Evolutionary conservation across 2,113 vertebrate species (phyloP).

Genomic region (Plectropomus leopardus): DNA sequence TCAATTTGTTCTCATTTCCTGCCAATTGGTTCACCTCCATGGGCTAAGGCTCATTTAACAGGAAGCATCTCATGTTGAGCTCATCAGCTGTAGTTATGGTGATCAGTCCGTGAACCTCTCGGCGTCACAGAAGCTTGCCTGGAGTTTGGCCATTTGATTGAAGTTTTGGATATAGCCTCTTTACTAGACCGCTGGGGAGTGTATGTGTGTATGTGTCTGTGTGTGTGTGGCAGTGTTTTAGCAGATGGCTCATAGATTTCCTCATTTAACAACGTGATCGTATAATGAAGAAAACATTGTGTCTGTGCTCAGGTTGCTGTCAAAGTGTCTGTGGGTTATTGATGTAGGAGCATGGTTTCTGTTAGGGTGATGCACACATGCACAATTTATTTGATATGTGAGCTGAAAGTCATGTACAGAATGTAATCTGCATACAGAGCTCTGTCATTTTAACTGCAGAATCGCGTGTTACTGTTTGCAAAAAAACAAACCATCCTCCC

Average conservation of each 20-base stretch:
- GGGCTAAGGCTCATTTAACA: constrained; percentile 64
- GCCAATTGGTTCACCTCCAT: constrained; percentile 72
- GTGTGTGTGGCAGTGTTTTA: constrained; percentile 14
- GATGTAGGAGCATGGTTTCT: constrained; percentile 20
- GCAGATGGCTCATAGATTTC: constrained; percentile 63
- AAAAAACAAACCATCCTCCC: constrained; percentile 41
- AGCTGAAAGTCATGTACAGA: constrained; percentile 3
- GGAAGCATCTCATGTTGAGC: constrained; percentile 63
- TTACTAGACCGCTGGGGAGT: constrained; percentile 9
- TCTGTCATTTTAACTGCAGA: constrained; percentile 19
- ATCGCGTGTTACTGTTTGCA: neutral
- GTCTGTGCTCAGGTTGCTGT: constrained; percentile 16
- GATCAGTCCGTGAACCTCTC: constrained; percentile 48
- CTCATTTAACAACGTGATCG: constrained; percentile 30
- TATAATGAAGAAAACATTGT: constrained; percentile 36
- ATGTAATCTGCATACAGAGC: constrained; percentile 4
- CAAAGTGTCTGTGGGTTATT: constrained; percentile 24
- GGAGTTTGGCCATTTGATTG: constrained; percentile 32
- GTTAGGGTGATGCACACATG: neutral
- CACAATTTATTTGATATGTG: constrained; percentile 7
- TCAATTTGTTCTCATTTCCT: constrained; percentile 79
- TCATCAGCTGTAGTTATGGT: constrained; percentile 67
- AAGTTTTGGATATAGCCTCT: constrained; percentile 26
- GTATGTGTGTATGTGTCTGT: constrained; percentile 10
- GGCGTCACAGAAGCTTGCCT: constrained; percentile 21